Evolutionary conservation across 53 echinoderm and acorn worm species (phyloP), one percentile per base, ranked within the genome.

Genomic region (Apostichopus leukothele): DNA sequence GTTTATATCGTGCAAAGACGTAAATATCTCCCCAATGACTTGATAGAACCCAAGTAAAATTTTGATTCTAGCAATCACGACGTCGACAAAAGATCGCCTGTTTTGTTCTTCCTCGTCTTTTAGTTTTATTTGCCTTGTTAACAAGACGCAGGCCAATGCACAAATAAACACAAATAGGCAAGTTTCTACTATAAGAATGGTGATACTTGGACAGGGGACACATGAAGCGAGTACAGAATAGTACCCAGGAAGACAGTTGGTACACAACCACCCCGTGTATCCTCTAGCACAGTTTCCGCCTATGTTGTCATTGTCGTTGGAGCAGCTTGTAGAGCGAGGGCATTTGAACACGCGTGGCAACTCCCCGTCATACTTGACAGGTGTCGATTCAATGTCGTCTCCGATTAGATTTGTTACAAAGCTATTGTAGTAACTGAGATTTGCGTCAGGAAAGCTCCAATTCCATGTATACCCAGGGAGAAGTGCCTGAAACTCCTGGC

Each of bases 41-140:
- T 86, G 86, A 73, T 86, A 86, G 22, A 86, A 86, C 51, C 73
- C 86, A 6, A 86, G 19, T 16, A 86, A 71, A 22, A 86, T 86
- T 19, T 86, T 86, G 4, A 66, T 18, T 23, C 86, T 14, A 6
- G 67, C 39, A 86, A 86, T 68, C 5, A 86, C 14, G 20, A 86
- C 73, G 51, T 86, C 86, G 14, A 86, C 18, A 16, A 86, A 18
- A 13, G 86, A 86, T 25, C 86, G 27, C 7, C 7, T 23, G 9
- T 52, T 50, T 16, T 7, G 11, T 14, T 67, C 19, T 9, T 68
- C 7, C 51, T 23, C 71, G 12, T 13, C 59, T 52, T 78, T 53
- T 60, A 39, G 53, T 73, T 86, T 86, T 1, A 73, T 51, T 73
- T 74, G 86, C 86, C 86, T 73, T 1, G 53, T 27, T 6, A 86